Evolutionary conservation across 2,888 invertebrate species (phyloP), one percentile per base, ranked within the genome.

Genomic region (Hyposoter dolosus): DNA sequence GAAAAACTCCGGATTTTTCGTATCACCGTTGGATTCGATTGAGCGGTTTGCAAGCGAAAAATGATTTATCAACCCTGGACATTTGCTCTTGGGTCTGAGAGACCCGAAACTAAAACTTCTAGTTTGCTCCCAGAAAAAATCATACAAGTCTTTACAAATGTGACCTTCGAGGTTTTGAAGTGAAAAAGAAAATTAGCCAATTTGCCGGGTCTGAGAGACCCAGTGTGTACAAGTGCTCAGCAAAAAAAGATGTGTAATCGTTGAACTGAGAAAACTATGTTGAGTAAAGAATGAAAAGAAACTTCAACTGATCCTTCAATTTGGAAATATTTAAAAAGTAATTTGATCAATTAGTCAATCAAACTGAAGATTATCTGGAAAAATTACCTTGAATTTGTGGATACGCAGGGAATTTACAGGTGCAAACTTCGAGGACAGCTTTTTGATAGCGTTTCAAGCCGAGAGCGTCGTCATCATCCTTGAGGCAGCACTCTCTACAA

Each of bases 361-460:
- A 3, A n/a, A n/a, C n/a, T n/a, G 10, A 19, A 19, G 10, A 19
- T 56, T 19, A 10, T 0, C 12, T 56, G 0, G 15, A 28, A 28
- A 40, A 47, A n/a, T 69, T 87, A 96, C 96, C 96, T 95, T 99
- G 98, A 91, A 99, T 98, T 95, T 99, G 99, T 60, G 99, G 99
- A 95, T 98, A 99, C 9, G 98, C 97, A 84, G 98, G 98, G 95
- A 99, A 98, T 95, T 99, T 99, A 95, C 99, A 99, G 75, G 99
- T 99, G 93, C 99, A 99, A 7, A 99, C 99, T 95, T 99, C 98
- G 63, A 99, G 95, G 83, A 98, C 96, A 0, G 99, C 99, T 93
- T 97, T 97, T 0, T 99, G 97, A 94, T 98, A 99, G 83, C 97
- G 96, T 95, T 97, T 97, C 2, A 94, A 92, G 32, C 94, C 94